phyloP scores from a whole-genome alignment of 2,113 vertebrate genomes.

The Martes martes region DNA sequence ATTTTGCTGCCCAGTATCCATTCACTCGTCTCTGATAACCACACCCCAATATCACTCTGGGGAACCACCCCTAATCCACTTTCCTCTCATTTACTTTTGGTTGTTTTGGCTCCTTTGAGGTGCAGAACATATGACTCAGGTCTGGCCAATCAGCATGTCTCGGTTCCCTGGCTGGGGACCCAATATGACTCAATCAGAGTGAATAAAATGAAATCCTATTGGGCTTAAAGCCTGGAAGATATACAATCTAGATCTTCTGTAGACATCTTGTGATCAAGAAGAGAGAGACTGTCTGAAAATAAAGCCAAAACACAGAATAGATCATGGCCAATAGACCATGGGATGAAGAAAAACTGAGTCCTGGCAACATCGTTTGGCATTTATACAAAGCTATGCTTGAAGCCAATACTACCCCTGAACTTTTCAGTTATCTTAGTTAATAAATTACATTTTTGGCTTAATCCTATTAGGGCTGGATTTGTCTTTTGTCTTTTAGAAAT shows the following conservation, averaged over 20 bases:
- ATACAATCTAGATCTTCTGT: background rate
- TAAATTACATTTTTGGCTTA: background rate
- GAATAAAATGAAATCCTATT: slow-evolving; percentile 4
- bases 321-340: background rate
- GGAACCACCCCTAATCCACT: background rate
- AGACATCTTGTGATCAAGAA: background rate
- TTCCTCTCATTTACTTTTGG: background rate
- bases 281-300: slow-evolving; percentile 21
- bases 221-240: background rate
- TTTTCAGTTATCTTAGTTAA: slow-evolving; percentile 6
- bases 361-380: background rate
- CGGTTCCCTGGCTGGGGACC: background rate
- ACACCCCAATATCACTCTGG: background rate
- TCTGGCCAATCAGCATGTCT: background rate
- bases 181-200: background rate
- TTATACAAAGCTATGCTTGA: background rate
- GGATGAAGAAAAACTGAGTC: background rate
- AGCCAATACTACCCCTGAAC: background rate
- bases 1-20: background rate
- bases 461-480: background rate
- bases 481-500: background rate
- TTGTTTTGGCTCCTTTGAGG: background rate
- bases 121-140: background rate
- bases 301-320: background rate
- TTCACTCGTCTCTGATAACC: background rate